Evolutionary conservation across 2,113 vertebrate species (phyloP).

Genomic region (Strix aluco): DNA sequence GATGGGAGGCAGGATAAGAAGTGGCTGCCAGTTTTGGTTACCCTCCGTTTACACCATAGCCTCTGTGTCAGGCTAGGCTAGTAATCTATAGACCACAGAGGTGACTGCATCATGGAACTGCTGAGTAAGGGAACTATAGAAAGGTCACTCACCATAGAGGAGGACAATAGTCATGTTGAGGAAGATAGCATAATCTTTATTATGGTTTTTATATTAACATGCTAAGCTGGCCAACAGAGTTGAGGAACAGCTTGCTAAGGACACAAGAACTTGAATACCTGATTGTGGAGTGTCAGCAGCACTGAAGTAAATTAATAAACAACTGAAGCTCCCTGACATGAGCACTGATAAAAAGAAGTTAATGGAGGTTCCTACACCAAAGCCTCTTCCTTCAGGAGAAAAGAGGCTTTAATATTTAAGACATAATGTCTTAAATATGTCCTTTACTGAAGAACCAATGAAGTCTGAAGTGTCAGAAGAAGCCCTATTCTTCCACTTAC

Average conservation of each 20-base stretch:
- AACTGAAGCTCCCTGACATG: background rate
- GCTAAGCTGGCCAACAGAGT: background rate
- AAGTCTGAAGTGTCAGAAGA: background rate
- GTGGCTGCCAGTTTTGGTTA: background rate
- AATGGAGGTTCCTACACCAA: background rate
- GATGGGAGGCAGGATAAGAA: background rate
- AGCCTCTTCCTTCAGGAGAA: background rate
- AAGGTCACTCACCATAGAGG: background rate
- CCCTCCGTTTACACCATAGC: background rate
- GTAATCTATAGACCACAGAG: background rate
- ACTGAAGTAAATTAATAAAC: background rate
- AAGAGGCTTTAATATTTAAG: background rate
- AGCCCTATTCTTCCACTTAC: background rate
- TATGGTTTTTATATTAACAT: constrained; percentile 34
- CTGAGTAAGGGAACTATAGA: background rate
- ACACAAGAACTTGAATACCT: fast-evolving
- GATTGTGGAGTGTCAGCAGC: background rate
- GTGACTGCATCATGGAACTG: background rate
- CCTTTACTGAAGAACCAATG: background rate
- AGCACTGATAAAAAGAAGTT: background rate
- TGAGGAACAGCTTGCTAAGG: background rate
- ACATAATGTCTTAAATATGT: background rate
- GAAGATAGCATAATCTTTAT: constrained; percentile 29
- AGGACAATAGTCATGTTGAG: background rate
- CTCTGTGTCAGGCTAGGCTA: background rate